These are phyloP conservation scores for Carcina quercana DNA, from an alignment of 2,888 invertebrate species.

Conservation along the genomic window DNA sequence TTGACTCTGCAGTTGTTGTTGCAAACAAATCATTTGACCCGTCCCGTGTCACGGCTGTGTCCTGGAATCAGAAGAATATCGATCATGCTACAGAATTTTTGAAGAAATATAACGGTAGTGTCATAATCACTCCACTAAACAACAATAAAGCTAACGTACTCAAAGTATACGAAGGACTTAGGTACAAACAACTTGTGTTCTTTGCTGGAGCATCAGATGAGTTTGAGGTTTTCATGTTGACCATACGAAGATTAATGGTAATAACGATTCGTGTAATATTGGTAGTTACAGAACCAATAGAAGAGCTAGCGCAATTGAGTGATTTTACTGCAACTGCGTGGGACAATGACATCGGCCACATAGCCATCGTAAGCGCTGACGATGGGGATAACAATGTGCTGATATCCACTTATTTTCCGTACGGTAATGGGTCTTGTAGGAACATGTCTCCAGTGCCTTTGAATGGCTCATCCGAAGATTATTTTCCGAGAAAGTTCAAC, in stretches of 20 bases:
- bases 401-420: constrained; percentile 38
- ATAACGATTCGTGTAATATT: constrained; percentile 31
- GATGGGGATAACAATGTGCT: constrained; percentile 17
- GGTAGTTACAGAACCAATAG: constrained; percentile 22
- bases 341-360: constrained; percentile 35
- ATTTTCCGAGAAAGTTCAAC: constrained; percentile 36
- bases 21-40: constrained; percentile 28
- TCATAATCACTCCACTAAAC: constrained; percentile 21
- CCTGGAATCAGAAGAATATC: constrained; percentile 25
- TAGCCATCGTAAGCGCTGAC: constrained; percentile 28
- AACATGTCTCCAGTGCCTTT: constrained; percentile 29
- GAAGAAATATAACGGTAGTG: constrained; percentile 23
- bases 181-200: constrained; percentile 33
- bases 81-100: constrained; percentile 26
- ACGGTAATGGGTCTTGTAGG: constrained; percentile 28
- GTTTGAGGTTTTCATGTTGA: constrained; percentile 25
- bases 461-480: constrained; percentile 13
- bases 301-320: constrained; percentile 13
- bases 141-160: constrained; percentile 16
- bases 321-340: constrained; percentile 30
- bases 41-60: constrained; percentile 26
- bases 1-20: constrained; percentile 23
- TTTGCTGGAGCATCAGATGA: constrained; percentile 28
- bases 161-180: constrained; percentile 12
- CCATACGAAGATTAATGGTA: constrained; percentile 24